phyloP scores from a whole-genome alignment of 2,113 vertebrate species.

The Pomatorhinus ruficollis region DNA sequence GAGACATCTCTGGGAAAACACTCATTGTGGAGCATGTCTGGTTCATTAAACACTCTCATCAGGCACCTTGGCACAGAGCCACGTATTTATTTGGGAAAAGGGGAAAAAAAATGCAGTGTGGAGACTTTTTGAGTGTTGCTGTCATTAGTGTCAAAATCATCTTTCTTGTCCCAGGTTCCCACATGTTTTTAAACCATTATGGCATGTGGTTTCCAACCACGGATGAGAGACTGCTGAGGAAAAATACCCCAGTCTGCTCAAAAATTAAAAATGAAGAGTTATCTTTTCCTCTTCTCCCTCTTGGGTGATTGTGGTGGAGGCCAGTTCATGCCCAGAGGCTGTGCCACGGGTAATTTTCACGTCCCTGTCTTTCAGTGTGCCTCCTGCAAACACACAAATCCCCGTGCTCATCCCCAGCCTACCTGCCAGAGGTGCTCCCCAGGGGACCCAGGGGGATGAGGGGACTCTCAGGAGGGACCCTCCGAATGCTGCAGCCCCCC shows the following conservation, averaged over 20 bases:
- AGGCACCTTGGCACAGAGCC: background rate
- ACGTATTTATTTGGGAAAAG: background rate
- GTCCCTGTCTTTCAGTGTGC: rapidly evolving
- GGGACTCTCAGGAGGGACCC: rapidly evolving
- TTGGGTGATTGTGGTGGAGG: background rate
- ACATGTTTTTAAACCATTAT: background rate
- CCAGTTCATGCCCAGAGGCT: rapidly evolving
- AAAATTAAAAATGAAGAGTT: background rate
- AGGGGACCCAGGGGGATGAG: rapidly evolving
- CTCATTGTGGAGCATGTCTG: background rate
- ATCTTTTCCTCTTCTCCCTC: background rate
- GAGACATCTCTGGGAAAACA: background rate
- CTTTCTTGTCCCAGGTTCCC: slow-evolving; percentile 4
- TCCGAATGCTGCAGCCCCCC: background rate
- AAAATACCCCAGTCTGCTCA: background rate
- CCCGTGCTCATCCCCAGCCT: background rate
- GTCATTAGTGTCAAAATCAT: background rate
- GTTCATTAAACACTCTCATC: background rate
- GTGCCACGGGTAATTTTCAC: background rate
- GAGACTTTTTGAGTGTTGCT: background rate
- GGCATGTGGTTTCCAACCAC: background rate
- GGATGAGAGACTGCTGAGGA: background rate
- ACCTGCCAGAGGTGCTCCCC: background rate
- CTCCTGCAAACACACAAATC: background rate
- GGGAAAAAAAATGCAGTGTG: background rate